A percentile compares a stretch with the other conserved stretches of the same genome.
Conservation (phyloP, 2,113 vertebrate genomes). For the Phrynosoma blainvillii region DNA sequence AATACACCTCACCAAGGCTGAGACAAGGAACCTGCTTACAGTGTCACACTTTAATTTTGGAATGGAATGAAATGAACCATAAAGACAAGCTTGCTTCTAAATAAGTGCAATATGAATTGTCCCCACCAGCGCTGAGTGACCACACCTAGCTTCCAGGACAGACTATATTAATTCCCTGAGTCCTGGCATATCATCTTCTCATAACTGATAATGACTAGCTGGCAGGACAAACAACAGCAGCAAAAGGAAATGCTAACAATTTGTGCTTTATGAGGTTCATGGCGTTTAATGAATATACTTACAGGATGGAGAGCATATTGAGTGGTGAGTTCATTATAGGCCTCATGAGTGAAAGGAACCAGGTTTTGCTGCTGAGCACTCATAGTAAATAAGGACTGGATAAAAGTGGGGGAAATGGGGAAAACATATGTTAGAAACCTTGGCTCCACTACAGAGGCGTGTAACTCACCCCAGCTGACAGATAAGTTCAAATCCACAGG, state of each 20-base stretch:
- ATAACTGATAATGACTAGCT: too few species aligned
- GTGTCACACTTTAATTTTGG: not conserved
- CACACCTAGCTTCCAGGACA: not conserved
- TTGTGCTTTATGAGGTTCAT: fast-evolving
- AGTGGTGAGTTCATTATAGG: conserved; percentile 68
- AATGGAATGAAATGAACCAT: not conserved
- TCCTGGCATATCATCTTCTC: not conserved
- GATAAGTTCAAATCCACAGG: too few species aligned
- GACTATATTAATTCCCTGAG: not conserved
- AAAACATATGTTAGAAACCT: not conserved
- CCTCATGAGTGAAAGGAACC: conserved; percentile 67
- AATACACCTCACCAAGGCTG: not conserved
- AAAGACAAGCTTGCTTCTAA: not conserved
- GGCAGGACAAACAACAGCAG: not conserved
- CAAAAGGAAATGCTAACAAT: fast-evolving
- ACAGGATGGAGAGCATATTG: conserved; percentile 71
- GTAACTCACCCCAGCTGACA: too few species aligned
- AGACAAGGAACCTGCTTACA: not conserved
- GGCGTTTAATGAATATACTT: not conserved
- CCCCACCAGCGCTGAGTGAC: too few species aligned
- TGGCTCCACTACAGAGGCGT: not conserved
- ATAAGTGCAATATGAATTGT: not conserved
- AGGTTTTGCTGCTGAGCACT: conserved; percentile 82
- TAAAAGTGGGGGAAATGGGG: not conserved
- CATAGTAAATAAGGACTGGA: conserved; percentile 78